Percentiles rank a stretch among this genome's conserved stretches.
Conservation (phyloP, 2,888 invertebrate species). For the Platycheirus rosarum region DNA sequence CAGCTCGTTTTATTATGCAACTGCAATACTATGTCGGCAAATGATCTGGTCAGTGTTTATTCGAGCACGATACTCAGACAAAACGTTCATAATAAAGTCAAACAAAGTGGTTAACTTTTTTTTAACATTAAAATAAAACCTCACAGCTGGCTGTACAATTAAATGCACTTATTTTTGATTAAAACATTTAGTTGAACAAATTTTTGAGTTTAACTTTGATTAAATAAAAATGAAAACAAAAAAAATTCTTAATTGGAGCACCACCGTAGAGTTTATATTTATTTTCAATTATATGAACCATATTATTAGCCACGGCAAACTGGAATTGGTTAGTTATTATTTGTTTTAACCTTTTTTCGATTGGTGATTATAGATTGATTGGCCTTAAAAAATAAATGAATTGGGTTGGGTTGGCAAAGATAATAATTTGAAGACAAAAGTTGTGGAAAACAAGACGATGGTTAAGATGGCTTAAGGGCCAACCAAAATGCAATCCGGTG, state of each 20-base stretch:
- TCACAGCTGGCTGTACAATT: slow-evolving; percentile 42
- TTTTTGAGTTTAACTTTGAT: slow-evolving; percentile 20
- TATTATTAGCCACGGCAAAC: slow-evolving; percentile 47
- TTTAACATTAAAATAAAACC: slow-evolving; percentile 10
- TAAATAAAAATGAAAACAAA: slow-evolving; percentile 25
- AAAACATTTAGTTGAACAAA: slow-evolving; percentile 54
- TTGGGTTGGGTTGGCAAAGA: slow-evolving; percentile 31
- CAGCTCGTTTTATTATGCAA: slow-evolving; percentile 48
- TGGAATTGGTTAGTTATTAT: slow-evolving; percentile 65
- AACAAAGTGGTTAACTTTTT: slow-evolving; percentile 1
- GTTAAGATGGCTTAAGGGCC: too few species aligned
- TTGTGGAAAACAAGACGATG: too few species aligned
- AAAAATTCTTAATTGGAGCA: slow-evolving; percentile 54
- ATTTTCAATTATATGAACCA: slow-evolving; percentile 70
- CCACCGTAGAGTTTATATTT: slow-evolving; percentile 20
- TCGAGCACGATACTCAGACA: slow-evolving; percentile 29
- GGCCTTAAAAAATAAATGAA: slow-evolving; percentile 17
- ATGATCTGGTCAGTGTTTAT: slow-evolving; percentile 29
- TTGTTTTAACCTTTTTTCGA: slow-evolving; percentile 57
- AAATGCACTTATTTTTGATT: slow-evolving; percentile 65
- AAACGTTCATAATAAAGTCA: slow-evolving; percentile 7
- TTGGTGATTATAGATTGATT: slow-evolving; percentile 43
- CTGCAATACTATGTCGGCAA: slow-evolving; percentile 20
- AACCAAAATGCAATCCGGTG: slow-evolving; percentile 41
- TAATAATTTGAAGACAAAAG: too few species aligned